phyloP scores from a whole-genome alignment of 2,888 invertebrate species.

The Digitonthophagus gazella region DNA sequence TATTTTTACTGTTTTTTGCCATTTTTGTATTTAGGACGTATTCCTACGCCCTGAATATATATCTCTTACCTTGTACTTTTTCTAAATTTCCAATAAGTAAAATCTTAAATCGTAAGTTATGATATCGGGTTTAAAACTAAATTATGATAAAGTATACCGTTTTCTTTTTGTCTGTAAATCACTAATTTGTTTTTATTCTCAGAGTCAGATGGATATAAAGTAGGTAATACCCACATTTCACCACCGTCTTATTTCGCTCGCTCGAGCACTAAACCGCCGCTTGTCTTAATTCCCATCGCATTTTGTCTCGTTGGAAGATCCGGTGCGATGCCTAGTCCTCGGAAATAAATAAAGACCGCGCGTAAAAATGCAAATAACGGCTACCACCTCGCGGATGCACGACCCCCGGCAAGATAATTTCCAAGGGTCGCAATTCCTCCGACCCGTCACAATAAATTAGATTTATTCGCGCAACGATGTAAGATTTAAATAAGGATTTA shows the following conservation, averaged over 20 bases:
- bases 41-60: no score
- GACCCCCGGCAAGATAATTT: conserved; percentile 27
- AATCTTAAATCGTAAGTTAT: no score
- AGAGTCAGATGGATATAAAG: not conserved
- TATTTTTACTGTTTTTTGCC: not conserved
- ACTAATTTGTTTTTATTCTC: no score
- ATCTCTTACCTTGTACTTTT: no score
- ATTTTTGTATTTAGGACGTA: no score
- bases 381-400: not conserved
- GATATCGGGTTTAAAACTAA: not conserved
- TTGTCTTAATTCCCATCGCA: not conserved
- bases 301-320: not conserved
- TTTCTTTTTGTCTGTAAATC: no score
- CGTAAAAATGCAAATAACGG: conserved; percentile 24
- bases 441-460: conserved; percentile 35
- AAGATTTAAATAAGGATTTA: conserved; percentile 34
- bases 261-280: not conserved
- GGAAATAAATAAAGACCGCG: conserved; percentile 1
- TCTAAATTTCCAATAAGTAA: no score
- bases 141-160: not conserved
- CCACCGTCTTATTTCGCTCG: not conserved
- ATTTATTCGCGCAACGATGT: conserved; percentile 33
- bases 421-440: conserved; percentile 31
- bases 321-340: not conserved
- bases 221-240: not conserved